A percentile compares a stretch with the other conserved stretches of the same genome.
These are phyloP conservation scores for Sylvia atricapilla DNA, from an alignment of 2,113 vertebrate species.

Conservation along the genomic window DNA sequence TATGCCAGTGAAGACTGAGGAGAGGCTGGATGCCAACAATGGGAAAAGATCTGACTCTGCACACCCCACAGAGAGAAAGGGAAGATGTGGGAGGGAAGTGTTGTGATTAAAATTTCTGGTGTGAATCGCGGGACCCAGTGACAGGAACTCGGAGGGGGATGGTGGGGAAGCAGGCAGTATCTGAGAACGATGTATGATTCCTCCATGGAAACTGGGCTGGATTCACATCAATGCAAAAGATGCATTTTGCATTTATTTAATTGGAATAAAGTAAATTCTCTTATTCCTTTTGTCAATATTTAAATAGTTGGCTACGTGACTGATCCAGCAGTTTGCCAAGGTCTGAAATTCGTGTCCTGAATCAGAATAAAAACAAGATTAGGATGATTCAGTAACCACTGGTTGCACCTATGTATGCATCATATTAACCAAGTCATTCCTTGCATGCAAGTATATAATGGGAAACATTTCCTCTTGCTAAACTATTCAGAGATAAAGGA, in stretches of 20 bases:
- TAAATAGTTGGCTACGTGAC: not conserved
- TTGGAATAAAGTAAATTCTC: not conserved
- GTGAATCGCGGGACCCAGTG: not conserved
- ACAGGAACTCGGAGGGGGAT: not conserved
- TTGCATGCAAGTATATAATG: not conserved
- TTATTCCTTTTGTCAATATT: not conserved
- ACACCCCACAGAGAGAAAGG: not conserved
- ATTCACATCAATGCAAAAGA: too few relatives aligned
- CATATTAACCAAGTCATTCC: not conserved
- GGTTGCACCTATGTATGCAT: slow-evolving; percentile 8
- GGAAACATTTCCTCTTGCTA: slow-evolving; percentile 3
- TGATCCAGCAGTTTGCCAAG: not conserved
- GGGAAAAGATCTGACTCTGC: not conserved
- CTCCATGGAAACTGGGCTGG: not conserved
- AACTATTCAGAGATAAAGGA: not conserved
- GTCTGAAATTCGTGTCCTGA: not conserved
- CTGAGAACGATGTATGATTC: not conserved
- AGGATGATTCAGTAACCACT: not conserved
- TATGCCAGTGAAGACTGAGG: not conserved
- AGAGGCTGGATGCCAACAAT: not conserved
- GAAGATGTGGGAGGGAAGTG: not conserved
- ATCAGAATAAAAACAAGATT: not conserved
- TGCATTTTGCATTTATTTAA: not conserved
- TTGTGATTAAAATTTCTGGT: not conserved
- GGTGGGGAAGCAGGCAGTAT: not conserved